Evolutionary conservation across 2,797 vertebrate genomes (phyloP).

Genomic region (Octomys mimax): DNA sequence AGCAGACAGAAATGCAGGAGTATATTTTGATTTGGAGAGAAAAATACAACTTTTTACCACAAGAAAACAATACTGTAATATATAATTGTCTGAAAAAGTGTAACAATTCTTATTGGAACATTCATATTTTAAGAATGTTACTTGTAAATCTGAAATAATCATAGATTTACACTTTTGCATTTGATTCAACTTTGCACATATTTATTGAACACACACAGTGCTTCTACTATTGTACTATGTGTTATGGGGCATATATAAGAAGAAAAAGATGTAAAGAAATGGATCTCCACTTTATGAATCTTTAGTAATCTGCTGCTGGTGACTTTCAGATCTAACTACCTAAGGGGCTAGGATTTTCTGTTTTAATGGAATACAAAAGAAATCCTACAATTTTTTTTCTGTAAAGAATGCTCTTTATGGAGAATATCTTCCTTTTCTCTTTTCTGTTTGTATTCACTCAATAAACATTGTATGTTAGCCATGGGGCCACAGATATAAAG

Average conservation of each 20-base stretch:
- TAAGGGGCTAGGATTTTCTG: background rate
- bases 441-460: constrained; percentile 24
- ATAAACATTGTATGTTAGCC: constrained; percentile 18
- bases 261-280: constrained; percentile 49
- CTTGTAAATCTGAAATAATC: background rate
- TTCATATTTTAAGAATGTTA: constrained; percentile 28
- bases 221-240: background rate
- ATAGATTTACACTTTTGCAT: constrained; percentile 9
- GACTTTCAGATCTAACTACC: constrained; percentile 40
- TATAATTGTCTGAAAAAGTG: constrained; percentile 5
- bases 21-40: constrained; percentile 19
- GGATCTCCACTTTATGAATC: constrained; percentile 4
- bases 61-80: constrained; percentile 1
- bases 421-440: background rate
- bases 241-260: constrained; percentile 15
- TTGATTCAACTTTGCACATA: constrained; percentile 22
- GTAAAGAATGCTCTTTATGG: background rate
- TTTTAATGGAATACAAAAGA: constrained; percentile 22
- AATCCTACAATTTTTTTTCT: background rate
- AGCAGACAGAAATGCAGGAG: background rate
- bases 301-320: constrained; percentile 50
- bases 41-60: background rate
- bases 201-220: constrained; percentile 43
- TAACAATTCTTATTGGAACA: background rate
- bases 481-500: background rate